These are phyloP conservation scores for Cosmia trapezina DNA, from an alignment of 2,888 invertebrate species.

Conservation along the genomic window DNA sequence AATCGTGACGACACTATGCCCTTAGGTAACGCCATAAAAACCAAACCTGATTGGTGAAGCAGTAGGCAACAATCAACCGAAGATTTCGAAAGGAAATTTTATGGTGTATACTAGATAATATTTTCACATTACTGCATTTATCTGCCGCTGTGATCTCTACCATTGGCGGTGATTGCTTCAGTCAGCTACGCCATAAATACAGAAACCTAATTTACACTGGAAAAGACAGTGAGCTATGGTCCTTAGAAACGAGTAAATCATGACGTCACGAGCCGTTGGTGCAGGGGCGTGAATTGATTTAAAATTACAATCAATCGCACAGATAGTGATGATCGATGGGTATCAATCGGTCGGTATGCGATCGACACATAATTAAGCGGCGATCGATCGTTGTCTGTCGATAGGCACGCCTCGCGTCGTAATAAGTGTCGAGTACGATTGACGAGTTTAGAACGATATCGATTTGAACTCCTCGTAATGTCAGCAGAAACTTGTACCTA, in stretches of 20 bases:
- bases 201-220: slow-evolving; percentile 52
- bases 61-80: slow-evolving; percentile 55
- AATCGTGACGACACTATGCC: slow-evolving; percentile 55
- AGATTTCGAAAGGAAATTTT: slow-evolving; percentile 68
- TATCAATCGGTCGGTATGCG: slow-evolving; percentile 57
- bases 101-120: slow-evolving; percentile 63
- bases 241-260: slow-evolving; percentile 40
- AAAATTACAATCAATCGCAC: slow-evolving; percentile 54
- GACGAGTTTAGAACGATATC: slow-evolving; percentile 58
- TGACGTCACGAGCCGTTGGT: slow-evolving; percentile 32
- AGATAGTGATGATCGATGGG: slow-evolving; percentile 59
- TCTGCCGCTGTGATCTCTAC: slow-evolving; percentile 59
- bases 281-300: slow-evolving; percentile 56
- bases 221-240: slow-evolving; percentile 44
- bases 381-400: slow-evolving; percentile 58
- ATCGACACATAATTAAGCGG: slow-evolving; percentile 60
- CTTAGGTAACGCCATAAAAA: slow-evolving; percentile 58
- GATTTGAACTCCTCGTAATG: slow-evolving; percentile 42
- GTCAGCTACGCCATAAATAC: slow-evolving; percentile 52
- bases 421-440: slow-evolving; percentile 62
- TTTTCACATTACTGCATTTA: slow-evolving; percentile 64
- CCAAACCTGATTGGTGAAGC: slow-evolving; percentile 56
- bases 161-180: slow-evolving; percentile 61
- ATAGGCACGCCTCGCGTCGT: slow-evolving; percentile 53
- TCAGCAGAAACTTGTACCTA: slow-evolving; percentile 22